phyloP scores from a whole-genome alignment of 2,113 vertebrate genomes.

The Petaurus breviceps region DNA sequence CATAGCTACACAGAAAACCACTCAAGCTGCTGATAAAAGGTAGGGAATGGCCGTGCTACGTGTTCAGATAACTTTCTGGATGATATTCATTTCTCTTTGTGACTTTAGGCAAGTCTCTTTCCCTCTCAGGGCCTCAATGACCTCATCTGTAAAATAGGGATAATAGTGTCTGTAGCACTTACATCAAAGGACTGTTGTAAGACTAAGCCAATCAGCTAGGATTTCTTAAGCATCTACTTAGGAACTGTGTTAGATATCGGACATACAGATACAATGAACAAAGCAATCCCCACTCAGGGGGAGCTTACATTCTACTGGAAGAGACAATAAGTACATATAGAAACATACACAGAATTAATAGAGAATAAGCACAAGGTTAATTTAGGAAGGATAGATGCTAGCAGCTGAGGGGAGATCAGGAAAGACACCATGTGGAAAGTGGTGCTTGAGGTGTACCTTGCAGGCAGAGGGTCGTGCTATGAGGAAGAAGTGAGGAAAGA shows the following conservation, averaged over 20 bases:
- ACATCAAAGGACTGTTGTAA: not conserved
- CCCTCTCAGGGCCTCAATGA: not conserved
- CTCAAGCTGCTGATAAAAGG: slow-evolving; percentile 21
- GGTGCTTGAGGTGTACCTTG: not conserved
- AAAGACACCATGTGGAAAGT: not conserved
- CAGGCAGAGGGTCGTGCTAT: not conserved
- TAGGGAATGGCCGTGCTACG: not conserved
- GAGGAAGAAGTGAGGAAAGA: not conserved
- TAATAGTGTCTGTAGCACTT: not conserved
- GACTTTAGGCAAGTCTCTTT: not conserved
- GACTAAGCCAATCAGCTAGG: not conserved
- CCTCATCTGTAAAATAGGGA: not conserved
- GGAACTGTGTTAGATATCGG: not conserved
- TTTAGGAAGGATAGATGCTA: not conserved
- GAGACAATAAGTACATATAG: not conserved
- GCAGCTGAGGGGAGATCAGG: too few species aligned
- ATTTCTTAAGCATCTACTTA: not conserved
- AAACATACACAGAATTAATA: not conserved
- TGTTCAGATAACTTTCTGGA: not conserved
- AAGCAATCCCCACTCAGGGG: not conserved
- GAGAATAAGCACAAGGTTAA: not conserved
- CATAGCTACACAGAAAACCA: slow-evolving; percentile 12
- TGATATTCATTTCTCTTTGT: not conserved
- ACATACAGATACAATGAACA: not conserved
- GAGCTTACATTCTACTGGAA: not conserved